Evolutionary conservation across 2,113 vertebrate genomes (phyloP).

Genomic region (Bufo gargarizans): DNA sequence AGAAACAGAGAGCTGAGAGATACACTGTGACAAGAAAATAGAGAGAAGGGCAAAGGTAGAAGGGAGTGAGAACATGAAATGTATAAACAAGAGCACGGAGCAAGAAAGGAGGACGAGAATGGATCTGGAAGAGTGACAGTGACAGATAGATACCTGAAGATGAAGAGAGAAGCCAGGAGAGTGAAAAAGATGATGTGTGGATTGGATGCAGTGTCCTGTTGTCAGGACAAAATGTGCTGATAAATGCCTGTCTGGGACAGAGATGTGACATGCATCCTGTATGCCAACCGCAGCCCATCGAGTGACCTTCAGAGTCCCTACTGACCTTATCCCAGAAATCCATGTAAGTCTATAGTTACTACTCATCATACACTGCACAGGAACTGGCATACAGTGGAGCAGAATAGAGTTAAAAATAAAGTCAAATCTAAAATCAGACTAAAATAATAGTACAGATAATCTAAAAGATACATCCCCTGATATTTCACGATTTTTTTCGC

Average conservation of each 20-base stretch:
- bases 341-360: background rate
- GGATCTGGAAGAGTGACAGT: conserved; percentile 49
- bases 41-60: conserved; percentile 24
- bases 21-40: conserved; percentile 37
- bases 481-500: no score
- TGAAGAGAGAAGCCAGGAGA: conserved; percentile 44
- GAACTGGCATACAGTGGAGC: background rate
- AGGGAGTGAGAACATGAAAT: conserved; percentile 4
- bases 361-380: background rate
- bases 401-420: background rate
- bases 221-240: conserved; percentile 56
- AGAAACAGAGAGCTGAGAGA: conserved; percentile 14
- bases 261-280: conserved; percentile 46
- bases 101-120: conserved; percentile 22
- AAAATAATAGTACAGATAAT: background rate
- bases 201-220: conserved; percentile 52
- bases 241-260: conserved; percentile 57
- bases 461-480: no score
- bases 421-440: background rate
- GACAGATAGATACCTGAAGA: conserved; percentile 54
- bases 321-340: conserved; percentile 28
- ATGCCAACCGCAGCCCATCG: conserved; percentile 11
- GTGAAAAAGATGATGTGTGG: conserved; percentile 54
- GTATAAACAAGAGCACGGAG: conserved; percentile 15
- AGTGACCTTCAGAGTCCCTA: conserved; percentile 49